Percentiles rank a stretch among this genome's conserved stretches.
phyloP scores from a whole-genome alignment of 1,140 invertebrate species.

The Ruditapes philippinarum region DNA sequence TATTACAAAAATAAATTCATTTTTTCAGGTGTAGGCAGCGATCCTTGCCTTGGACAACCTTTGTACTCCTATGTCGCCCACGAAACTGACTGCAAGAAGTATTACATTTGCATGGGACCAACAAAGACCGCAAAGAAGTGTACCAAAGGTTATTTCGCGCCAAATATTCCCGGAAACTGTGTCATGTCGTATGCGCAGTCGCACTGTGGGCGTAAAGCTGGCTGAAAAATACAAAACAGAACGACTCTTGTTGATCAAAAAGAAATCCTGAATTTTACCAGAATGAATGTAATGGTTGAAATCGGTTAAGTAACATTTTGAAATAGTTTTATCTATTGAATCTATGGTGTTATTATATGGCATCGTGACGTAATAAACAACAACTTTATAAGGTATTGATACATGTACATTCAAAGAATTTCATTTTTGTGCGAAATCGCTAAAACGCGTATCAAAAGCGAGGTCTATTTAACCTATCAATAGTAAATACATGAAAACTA shows the following conservation, averaged over 20 bases:
- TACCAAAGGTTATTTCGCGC: conserved; percentile 55
- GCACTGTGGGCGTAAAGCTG: conserved; percentile 35
- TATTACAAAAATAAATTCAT: no score
- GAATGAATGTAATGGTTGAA: no score
- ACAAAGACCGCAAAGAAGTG: conserved; percentile 47
- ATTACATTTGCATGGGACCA: conserved; percentile 56
- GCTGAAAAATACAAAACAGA: background rate
- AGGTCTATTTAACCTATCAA: no score
- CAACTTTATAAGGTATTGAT: no score
- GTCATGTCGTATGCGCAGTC: conserved; percentile 59
- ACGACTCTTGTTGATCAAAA: background rate
- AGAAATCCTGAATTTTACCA: conserved; percentile 8
- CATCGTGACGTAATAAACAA: no score
- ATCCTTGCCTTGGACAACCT: conserved; percentile 45
- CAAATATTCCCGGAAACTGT: conserved; percentile 57
- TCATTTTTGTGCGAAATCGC: no score
- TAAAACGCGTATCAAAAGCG: no score
- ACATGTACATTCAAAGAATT: no score
- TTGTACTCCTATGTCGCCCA: conserved; percentile 42
- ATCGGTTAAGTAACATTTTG: no score
- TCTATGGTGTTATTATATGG: no score
- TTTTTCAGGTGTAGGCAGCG: background rate
- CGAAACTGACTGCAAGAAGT: conserved; percentile 57
- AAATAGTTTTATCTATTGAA: no score
- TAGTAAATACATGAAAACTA: no score